Base-by-base conservation (phyloP, 2,797 vertebrate species). In the Lagocephalus sceleratus region DNA sequence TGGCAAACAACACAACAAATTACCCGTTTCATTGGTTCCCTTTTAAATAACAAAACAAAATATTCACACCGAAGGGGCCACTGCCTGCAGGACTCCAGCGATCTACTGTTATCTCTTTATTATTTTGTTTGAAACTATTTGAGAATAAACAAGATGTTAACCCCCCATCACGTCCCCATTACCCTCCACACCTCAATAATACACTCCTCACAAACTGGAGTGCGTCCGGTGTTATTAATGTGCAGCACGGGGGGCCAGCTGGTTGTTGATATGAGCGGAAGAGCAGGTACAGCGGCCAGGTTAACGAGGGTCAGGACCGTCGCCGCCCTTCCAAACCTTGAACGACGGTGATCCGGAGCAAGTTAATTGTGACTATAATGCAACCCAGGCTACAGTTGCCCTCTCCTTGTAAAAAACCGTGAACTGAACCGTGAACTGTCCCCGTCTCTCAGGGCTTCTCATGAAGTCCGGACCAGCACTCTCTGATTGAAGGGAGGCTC, bases 301-400 rank as follows among this genome's bases (percentile, higher is more conserved):
- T 85, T 86, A 84, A 86, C 84, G 66, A 79, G 76, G 81, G 76
- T 83, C 82, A 70, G 53, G 47, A 58, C 25, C 52, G 44, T 52
- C 40, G 53, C 71, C 58, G 71, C 40, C 66, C 57, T 60, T 69
- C 61, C 48, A 51, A 48, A 56, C 52, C 51, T 59, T 55, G 45
- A 67, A 46, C 26, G 65, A 14, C 11, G 12, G 4, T 35, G 10
- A 35, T 58, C 51, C 55, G 9, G 47, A 23, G 43, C 65, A 73
- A 68, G 52, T 63, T 77, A 85, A 83, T 78, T 76, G 70, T 68
- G 23, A 43, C 66, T 71, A 22, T 78, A 66, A 79, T 73, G 60
- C 61, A 62, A 67, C 54, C 57, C 20, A 47, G 63, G 57, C 63
- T 6, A 2, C 25, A n/a, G 65, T 57, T 58, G 64, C 62, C 66